A percentile compares a stretch with the other conserved stretches of the same genome.
Conservation (phyloP, 2,113 vertebrate genomes). For the Syrrhaptes paradoxus region DNA sequence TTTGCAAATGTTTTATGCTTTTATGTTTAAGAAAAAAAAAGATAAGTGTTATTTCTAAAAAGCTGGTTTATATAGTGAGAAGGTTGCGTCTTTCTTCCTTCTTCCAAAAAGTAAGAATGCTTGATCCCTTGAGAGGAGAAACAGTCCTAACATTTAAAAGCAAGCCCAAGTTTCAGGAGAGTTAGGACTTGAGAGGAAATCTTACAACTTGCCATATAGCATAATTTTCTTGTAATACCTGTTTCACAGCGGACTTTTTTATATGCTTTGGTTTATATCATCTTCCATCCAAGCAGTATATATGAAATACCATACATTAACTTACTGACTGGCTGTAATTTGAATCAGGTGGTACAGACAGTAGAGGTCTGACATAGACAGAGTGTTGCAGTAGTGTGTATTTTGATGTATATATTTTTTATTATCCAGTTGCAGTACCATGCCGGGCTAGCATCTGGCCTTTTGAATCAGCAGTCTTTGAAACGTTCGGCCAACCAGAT, state of each 20-base stretch:
- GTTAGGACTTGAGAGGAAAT: not conserved
- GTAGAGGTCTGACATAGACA: not conserved
- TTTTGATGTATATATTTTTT: not conserved
- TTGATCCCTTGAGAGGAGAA: not conserved
- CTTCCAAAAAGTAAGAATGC: not conserved
- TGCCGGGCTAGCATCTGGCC: constrained; percentile 91
- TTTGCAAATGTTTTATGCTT: not conserved
- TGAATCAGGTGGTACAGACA: not conserved
- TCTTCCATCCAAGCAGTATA: not conserved
- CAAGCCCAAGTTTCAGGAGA: not conserved
- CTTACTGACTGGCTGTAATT: not conserved
- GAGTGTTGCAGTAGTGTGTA: not conserved
- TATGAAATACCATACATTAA: not conserved
- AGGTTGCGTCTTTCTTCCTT: not conserved
- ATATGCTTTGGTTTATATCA: not conserved
- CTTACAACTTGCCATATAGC: not conserved
- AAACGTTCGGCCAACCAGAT: constrained; percentile 98
- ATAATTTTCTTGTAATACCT: not conserved
- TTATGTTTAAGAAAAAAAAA: not conserved
- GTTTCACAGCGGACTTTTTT: not conserved
- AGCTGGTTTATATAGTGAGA: not conserved
- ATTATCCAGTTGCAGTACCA: constrained; percentile 91
- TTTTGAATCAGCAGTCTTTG: constrained; percentile 96
- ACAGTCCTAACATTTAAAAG: not conserved
- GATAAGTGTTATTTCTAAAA: not conserved